Base-by-base conservation (phyloP, 2,797 vertebrate genomes). In the Megaceryle alcyon region DNA sequence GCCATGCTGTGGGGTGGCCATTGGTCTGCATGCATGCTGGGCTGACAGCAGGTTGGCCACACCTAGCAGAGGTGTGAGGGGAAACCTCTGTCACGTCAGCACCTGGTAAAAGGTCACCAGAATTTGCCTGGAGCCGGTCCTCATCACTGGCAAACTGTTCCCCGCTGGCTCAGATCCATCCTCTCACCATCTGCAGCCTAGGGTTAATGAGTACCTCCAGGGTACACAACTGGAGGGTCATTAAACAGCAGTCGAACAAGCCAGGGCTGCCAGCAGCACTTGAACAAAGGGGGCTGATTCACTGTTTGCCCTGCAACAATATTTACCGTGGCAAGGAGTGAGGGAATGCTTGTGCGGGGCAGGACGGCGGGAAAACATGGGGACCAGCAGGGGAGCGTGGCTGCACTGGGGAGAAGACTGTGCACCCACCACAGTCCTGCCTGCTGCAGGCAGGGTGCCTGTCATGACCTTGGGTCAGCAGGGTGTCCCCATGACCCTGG, bases 241-340 rank as follows among this genome's bases (percentile, higher is more conserved):
- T 96, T 97, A 97, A 97, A 93, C 96, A 96, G 94, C 96, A 94
- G 96, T 92, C 3, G 94, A 95, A 96, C 96, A 96, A 96, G 96
- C 81, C 2, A 12, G 84, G 87, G 71, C 70, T 96, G 95, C 91
- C 83, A 92, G 95, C 54, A 95, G 86, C 92, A 94, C 91, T 84
- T 2, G 3, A 94, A 96, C 94, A 96, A 95, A 94, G 92, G 93
- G 91, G 95, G 80, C 64, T 97, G 97, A 97, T 94, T 97, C 97
- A 97, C 92, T 97, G 91, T 97, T 97, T 97, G 88, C 93, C 92
- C 92, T 96, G 95, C 21, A 82, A 96, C 93, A 97, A 97, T 97
- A 97, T 97, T 97, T 96, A 79, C 95, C 2, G 2, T 95, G 96
- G 82, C 68, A 2, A 0, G 76, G 81, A 97, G 95, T 95, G 88